Base-by-base conservation (phyloP, 2,888 invertebrate species). In the Drepanosiphum platanoidis region DNA sequence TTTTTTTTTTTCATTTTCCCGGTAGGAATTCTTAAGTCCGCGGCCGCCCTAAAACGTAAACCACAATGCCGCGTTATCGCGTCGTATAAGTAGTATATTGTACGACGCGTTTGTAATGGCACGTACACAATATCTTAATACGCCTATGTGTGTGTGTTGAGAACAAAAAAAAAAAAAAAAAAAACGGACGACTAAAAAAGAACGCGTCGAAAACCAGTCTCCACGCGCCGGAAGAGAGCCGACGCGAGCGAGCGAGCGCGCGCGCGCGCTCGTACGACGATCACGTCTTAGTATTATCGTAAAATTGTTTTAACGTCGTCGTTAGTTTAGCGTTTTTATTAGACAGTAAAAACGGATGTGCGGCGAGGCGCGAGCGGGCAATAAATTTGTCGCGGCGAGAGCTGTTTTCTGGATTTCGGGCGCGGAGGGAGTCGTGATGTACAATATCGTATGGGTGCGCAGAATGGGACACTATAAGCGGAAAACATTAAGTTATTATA, bases 261-360 rank as follows among this genome's bases (percentile, higher is more conserved):
- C n/a, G n/a, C n/a, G n/a, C n/a, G n/a, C n/a, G n/a, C n/a, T n/a
- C n/a, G n/a, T 18, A 11, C 64, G 42, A 52, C 52, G 52, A 27
- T n/a, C 32, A n/a, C 46, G 68, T 34, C 78, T 34, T 71, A 36
- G 64, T 52, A 70, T 71, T 71, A 61, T 81, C 71, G 39, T 81
- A 71, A 81, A 71, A 81, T 61, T 32, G 39, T 81, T 81, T 81
- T 71, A 39, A 80, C 80, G 80, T 70, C 82, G 82, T 83, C 82
- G 82, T 83, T 75, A 64, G 74, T 64, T 83, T 46, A 74, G 58
- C 82, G 74, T 74, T 83, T 83, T 74, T 83, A 83, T 83, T 82
- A n/a, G 72, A 74, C 61, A 39, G 64, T 80, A 80, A 80, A 80
- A 81, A 81, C 80, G 58, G 39, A 81, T 58, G 70, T 71, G 70